Conservation (phyloP, 1,140 invertebrate species). For the Plodia interpunctella region DNA sequence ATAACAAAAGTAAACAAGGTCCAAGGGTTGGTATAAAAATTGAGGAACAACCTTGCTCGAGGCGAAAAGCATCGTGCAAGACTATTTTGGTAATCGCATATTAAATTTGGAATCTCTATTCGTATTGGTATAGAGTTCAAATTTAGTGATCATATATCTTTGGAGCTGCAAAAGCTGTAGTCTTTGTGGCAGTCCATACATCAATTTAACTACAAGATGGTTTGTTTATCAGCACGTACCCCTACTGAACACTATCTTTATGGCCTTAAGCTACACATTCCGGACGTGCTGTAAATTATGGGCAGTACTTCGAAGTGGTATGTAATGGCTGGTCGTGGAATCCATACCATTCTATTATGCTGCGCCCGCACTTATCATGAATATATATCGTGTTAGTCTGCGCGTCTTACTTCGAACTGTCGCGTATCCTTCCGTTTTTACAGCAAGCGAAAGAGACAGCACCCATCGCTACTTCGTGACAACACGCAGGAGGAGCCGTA, state of each 20-base stretch:
- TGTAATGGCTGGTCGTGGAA: not conserved
- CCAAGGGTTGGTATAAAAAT: constrained; percentile 27
- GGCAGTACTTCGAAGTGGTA: not conserved
- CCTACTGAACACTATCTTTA: constrained; percentile 28
- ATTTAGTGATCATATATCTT: not conserved
- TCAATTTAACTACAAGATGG: constrained; percentile 30
- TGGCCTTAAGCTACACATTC: constrained; percentile 5
- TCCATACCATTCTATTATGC: no score
- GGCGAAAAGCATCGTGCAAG: constrained; percentile 15
- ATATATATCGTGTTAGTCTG: no score
- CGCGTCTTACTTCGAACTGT: no score
- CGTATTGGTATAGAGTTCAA: not conserved
- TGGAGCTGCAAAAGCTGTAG: not conserved
- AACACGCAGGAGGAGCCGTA: no score
- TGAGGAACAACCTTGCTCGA: constrained; percentile 28
- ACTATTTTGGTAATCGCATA: not conserved
- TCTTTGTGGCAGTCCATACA: constrained; percentile 21
- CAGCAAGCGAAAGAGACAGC: no score
- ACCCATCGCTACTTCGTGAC: no score
- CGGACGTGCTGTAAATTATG: not conserved
- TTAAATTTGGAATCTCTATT: not conserved
- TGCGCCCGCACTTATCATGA: no score
- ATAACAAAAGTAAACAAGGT: constrained; percentile 29
- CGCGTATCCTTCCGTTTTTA: no score
- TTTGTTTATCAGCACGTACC: constrained; percentile 32